Conservation (phyloP, 2,113 vertebrate species). For the Catharus bicknelli region DNA sequence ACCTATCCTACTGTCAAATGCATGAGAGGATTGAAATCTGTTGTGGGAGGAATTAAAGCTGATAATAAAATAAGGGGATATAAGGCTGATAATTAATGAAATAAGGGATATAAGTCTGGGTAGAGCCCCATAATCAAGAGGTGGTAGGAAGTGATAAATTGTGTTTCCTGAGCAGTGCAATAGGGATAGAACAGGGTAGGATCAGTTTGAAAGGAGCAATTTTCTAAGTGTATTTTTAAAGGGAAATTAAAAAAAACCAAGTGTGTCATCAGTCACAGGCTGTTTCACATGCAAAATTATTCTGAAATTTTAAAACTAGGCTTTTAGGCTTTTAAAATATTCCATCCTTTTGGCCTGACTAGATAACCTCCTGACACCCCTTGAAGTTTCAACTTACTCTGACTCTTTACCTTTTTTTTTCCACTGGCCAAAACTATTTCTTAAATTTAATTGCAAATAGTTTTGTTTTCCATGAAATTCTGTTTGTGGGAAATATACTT, state of each 20-base stretch:
- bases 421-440: not conserved
- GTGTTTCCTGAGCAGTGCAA: not conserved
- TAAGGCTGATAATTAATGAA: not conserved
- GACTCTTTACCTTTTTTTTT: not conserved
- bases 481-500: not conserved
- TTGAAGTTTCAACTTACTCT: not conserved
- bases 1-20: not conserved
- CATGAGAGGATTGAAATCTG: not conserved
- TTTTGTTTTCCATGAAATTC: not conserved
- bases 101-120: not conserved
- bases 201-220: not conserved
- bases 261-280: not conserved
- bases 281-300: not conserved
- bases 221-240: not conserved
- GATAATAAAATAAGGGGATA: not conserved
- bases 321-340: not conserved
- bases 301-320: not conserved
- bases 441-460: not conserved
- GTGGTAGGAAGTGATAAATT: not conserved
- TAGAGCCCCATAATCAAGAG: not conserved
- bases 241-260: not conserved
- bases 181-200: not conserved
- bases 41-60: not conserved
- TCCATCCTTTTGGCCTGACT: not conserved
- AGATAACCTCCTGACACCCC: not conserved